Evolutionary conservation across 2,888 invertebrate genomes (phyloP), one percentile per base, ranked within the genome.

Genomic region (Caenorhabditis macrosperma): DNA sequence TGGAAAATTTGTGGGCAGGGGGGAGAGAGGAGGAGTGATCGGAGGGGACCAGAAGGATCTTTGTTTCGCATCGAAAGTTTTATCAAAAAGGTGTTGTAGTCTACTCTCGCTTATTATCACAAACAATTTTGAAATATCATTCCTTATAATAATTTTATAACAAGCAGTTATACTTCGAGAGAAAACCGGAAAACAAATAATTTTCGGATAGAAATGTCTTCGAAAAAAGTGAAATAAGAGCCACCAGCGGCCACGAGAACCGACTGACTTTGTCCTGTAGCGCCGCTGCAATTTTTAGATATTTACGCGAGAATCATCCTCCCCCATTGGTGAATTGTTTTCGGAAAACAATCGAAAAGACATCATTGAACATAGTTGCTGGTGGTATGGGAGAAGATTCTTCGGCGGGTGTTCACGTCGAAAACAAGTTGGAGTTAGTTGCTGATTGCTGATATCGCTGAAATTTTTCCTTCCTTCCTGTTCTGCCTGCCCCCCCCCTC

Each of bases 351-450:
- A 57, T 20, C 10, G 15, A 20, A 46, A 20, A 33, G 44, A 46
- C 67, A 67, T 46, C 67, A 67, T 33, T 46, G 55, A 67, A 55
- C 55, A 66, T 20, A 52, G 22, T 64, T 66, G 52, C 28, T 44
- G 54, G 50, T 35, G 44, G n/a, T n/a, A n/a, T 41, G 12, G 26
- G 24, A n/a, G 24, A 67, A 57, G 46, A 55, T 67, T 46, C 46
- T 15, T 22, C 48, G 22, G 7, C 9, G 7, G n/a, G n/a, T 5
- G 7, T 22, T 48, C 48, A 10, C 28, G 15, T 26, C 28, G 22
- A 60, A 60, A 69, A 69, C 69, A 69, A 69, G 69, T 69, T 69
- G 50, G 26, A 26, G 57, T 68, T 68, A 59, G 17, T 59, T 48
- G 68, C 59, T 59, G 68, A 69, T 59, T 48, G 68, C 59, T 59